These are phyloP conservation scores for Grallaria varia DNA, from an alignment of 2,113 vertebrate genomes.

Conservation along the genomic window DNA sequence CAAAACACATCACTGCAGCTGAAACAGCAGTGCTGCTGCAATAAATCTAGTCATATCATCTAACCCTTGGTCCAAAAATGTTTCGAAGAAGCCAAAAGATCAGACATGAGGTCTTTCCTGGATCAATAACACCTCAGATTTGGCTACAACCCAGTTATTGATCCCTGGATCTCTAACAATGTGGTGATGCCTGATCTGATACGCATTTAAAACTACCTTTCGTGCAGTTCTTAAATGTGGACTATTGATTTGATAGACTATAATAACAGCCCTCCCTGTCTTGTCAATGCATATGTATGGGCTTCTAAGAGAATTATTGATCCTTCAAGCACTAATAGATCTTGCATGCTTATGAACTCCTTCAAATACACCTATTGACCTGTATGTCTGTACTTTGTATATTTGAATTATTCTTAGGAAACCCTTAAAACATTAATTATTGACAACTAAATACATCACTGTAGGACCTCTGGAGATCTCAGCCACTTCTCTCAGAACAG, in stretches of 20 bases:
- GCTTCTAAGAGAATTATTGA: constrained; percentile 34
- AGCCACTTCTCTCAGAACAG: constrained; percentile 7
- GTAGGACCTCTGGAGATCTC: background rate
- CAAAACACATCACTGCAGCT: background rate
- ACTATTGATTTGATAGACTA: background rate
- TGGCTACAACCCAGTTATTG: background rate
- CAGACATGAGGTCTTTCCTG: background rate
- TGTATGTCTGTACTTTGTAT: constrained; percentile 2
- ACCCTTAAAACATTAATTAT: constrained; percentile 59
- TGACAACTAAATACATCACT: constrained; percentile 25
- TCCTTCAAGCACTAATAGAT: constrained; percentile 27
- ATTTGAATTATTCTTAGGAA: constrained; percentile 59
- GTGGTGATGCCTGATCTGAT: background rate
- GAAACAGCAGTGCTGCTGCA: background rate
- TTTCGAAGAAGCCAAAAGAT: background rate
- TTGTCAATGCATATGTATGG: constrained; percentile 14
- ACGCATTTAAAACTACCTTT: background rate
- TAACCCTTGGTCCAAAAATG: background rate
- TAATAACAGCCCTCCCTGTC: background rate
- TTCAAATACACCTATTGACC: constrained; percentile 36
- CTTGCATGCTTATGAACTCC: constrained; percentile 39
- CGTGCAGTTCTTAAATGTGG: background rate
- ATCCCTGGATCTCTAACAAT: background rate
- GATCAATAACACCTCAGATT: background rate
- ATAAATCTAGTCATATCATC: background rate